Base-by-base conservation (phyloP, 2,113 vertebrate species). In the Microcebus jonahi region DNA sequence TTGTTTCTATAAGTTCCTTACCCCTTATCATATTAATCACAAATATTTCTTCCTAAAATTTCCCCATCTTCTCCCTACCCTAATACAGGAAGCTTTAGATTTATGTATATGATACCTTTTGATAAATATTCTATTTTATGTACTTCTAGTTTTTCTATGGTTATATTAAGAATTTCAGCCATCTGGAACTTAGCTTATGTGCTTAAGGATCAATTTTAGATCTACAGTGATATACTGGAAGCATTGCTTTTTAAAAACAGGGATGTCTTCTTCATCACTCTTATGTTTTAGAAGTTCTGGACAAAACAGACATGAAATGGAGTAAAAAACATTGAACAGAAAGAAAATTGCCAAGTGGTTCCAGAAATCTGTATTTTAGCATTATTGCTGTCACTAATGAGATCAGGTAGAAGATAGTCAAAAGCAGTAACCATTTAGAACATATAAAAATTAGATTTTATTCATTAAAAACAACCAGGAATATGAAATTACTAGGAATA, bases 181-280 rank as follows among this genome's bases (percentile, higher is more conserved):
- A 97, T 94, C 93, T 94, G 94, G 88, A 90, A 89, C 96, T 94
- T 96, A 63, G 84, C 65, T 90, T 97, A 92, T 77, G 88, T 97
- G 85, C 86, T 80, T 90, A 59, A 65, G 36, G 55, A 84, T 96
- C 91, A 80, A 71, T 96, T 96, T 97, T 89, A 96, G 86, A 59
- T 55, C n/a, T 65, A 71, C 55, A 77, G 17, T 39, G 15, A 83
- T 39, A 17, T 25, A 55, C n/a, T 27, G 31, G 55, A 93, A 36
- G 20, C 57, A 39, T 31, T 87, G 67, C 45, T 84, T 91, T 95
- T 96, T 53, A 8, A 93, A 87, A 94, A 34, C 4, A 53, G 87
- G 48, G 53, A 53, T 79, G 25, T 27, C 27, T 79, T 87, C 48
- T 42, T 88, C 29, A 48, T 76, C 29, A 65, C 6, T 63, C 61